These are phyloP conservation scores for Gopherus evgoodei DNA, from an alignment of 2,113 vertebrate genomes.

Conservation along the genomic window DNA sequence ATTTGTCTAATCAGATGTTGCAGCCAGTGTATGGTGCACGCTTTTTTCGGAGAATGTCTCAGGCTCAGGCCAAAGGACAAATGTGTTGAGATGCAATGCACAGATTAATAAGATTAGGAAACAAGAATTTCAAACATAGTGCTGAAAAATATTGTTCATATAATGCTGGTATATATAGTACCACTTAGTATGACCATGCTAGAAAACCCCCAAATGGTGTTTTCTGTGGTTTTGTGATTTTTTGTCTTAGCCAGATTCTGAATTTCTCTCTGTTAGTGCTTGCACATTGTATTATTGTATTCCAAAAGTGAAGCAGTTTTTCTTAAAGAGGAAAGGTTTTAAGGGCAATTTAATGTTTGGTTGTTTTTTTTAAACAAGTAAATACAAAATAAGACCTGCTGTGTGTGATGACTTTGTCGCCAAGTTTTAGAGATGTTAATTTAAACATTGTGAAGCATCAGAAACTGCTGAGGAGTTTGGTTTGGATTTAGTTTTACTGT, in stretches of 20 bases:
- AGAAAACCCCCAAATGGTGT: background rate
- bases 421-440: background rate
- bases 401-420: background rate
- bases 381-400: background rate
- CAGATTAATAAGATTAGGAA: background rate
- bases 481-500: background rate
- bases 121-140: background rate
- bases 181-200: background rate
- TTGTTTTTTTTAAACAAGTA: slow-evolving; percentile 7
- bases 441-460: background rate
- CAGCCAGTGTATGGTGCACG: background rate
- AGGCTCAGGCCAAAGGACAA: background rate
- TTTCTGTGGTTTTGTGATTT: background rate
- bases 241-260: background rate
- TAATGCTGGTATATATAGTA: background rate
- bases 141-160: background rate
- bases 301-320: slow-evolving; percentile 11
- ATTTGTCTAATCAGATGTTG: background rate
- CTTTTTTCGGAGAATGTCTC: background rate
- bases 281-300: background rate
- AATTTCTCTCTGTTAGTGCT: slow-evolving; percentile 1
- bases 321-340: slow-evolving; percentile 13
- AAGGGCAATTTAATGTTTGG: slow-evolving; percentile 19
- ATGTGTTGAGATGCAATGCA: background rate
- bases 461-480: background rate